These are phyloP conservation scores for Pundamilia nyererei DNA, from an alignment of 2,113 vertebrate species.

Conservation along the genomic window DNA sequence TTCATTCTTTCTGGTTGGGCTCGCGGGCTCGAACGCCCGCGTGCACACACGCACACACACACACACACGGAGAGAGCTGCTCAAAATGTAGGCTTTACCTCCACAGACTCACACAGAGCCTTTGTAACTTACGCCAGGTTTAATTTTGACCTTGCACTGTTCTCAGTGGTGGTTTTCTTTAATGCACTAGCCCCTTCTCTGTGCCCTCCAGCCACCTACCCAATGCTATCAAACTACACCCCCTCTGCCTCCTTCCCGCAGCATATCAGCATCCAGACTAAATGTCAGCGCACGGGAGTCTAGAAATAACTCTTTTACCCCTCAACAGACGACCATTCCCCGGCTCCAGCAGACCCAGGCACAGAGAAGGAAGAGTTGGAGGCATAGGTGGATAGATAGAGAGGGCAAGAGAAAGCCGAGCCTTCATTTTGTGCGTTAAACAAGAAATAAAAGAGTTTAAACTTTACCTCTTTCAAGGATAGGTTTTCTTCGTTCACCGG, in stretches of 20 bases:
- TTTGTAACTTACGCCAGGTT: conserved; percentile 3
- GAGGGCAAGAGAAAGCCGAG: neutral
- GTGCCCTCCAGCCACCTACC: neutral
- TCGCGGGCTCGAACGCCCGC: neutral
- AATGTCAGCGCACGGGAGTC: neutral
- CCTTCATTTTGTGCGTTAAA: neutral
- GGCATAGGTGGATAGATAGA: neutral
- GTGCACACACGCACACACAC: neutral
- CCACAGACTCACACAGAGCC: neutral
- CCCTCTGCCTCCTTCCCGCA: neutral
- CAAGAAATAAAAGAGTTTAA: neutral
- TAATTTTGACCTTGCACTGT: conserved; percentile 45
- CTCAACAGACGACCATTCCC: neutral
- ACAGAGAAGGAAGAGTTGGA: neutral
- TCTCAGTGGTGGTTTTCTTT: neutral
- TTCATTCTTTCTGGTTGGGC: neutral
- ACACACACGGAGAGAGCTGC: neutral
- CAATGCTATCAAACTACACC: neutral
- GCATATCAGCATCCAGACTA: neutral
- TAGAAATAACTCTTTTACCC: conserved; percentile 6
- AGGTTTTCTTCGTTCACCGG: neutral
- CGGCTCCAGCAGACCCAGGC: neutral
- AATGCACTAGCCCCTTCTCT: neutral
- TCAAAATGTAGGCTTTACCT: neutral
- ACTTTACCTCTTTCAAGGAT: conserved; percentile 45